Conservation (phyloP, 2,888 invertebrate genomes). For the Drosophila rellima region DNA sequence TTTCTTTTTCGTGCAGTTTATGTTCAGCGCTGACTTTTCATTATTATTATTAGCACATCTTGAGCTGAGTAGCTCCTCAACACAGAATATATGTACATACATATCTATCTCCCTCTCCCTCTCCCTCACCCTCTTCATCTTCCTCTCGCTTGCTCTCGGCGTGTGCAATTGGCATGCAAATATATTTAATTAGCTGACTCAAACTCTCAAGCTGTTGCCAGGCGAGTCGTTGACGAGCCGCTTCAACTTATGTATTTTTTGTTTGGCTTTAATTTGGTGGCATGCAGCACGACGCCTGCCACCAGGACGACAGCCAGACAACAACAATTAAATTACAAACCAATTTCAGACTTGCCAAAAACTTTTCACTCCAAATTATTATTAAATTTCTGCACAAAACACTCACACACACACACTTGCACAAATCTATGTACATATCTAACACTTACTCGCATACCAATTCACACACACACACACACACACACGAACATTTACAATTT, state of each 20-base stretch:
- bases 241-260: conserved; percentile 19
- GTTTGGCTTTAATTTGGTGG: conserved; percentile 38
- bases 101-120: not conserved
- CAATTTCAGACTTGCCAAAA: conserved; percentile 66
- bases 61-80: conserved; percentile 53
- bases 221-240: conserved; percentile 53
- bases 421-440: conserved; percentile 8
- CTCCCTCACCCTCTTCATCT: not conserved
- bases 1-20: conserved; percentile 48
- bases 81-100: conserved; percentile 29
- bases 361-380: conserved; percentile 62
- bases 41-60: conserved; percentile 79
- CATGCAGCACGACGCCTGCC: conserved; percentile 24
- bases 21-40: conserved; percentile 67
- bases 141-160: conserved; percentile 10
- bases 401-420: conserved; percentile 7
- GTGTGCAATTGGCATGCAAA: conserved; percentile 71
- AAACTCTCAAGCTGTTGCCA: conserved; percentile 63
- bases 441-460: conserved; percentile 7
- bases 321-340: conserved; percentile 72
- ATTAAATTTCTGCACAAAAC: conserved; percentile 63
- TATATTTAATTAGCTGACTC: conserved; percentile 80
- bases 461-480: conserved; percentile 6
- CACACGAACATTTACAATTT: conserved; percentile 41
- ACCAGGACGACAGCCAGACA: conserved; percentile 29